Conservation (phyloP, 2,113 vertebrate genomes). For the Stictonetta naevosa region DNA sequence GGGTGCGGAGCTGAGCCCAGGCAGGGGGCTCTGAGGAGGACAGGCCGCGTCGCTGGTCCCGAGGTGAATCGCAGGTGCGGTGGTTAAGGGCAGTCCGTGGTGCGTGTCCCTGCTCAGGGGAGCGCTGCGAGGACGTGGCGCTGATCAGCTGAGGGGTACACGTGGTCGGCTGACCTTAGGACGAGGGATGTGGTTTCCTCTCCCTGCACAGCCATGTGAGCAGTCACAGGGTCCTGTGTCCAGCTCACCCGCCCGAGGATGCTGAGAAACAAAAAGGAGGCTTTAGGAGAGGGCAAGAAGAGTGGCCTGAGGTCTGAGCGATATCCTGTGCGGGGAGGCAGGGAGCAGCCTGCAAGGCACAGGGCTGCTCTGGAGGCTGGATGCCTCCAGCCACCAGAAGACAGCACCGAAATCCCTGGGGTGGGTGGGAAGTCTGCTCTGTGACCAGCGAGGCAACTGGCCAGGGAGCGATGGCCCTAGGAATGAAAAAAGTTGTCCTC, state of each 20-base stretch:
- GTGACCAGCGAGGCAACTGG: neutral
- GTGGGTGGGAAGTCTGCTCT: neutral
- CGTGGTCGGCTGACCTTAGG: neutral
- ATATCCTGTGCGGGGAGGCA: neutral
- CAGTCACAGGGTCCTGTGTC: neutral
- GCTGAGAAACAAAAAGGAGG: slow-evolving; percentile 13
- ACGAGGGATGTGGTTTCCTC: neutral
- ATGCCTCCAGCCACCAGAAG: neutral
- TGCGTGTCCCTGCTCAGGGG: too few relatives aligned
- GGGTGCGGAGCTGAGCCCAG: too few relatives aligned
- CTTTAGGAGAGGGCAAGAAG: neutral
- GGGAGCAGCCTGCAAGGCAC: neutral
- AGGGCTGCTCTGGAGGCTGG: neutral
- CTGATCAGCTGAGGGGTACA: neutral
- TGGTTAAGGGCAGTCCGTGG: too few relatives aligned
- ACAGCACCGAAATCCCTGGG: neutral
- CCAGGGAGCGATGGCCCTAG: neutral
- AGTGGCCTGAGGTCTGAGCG: slow-evolving; percentile 4
- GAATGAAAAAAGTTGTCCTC: neutral
- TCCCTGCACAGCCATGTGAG: neutral
- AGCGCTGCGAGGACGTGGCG: neutral
- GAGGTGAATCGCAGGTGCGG: too few relatives aligned
- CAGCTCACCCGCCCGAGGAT: neutral
- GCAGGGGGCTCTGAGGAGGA: neutral
- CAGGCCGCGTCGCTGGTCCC: neutral